Evolutionary conservation across 2,113 vertebrate genomes (phyloP).

Genomic region (Solea senegalensis): DNA sequence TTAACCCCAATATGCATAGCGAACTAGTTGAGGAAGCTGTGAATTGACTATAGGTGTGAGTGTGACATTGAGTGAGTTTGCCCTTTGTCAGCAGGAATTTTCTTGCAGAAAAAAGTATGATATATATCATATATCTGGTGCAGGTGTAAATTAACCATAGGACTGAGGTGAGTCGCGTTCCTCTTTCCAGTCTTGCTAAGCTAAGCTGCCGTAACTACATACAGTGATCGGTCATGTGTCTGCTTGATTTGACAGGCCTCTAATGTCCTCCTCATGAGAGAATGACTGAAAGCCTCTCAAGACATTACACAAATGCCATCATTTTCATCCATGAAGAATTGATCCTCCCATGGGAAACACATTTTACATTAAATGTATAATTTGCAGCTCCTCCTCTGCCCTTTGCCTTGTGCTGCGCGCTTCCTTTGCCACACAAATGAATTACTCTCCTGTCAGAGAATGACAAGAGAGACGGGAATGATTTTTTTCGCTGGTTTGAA

Average conservation of each 20-base stretch:
- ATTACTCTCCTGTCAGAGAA: constrained; percentile 21
- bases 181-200: no score
- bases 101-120: no score
- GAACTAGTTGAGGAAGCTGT: no score
- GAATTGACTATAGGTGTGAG: no score
- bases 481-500: constrained; percentile 27
- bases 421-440: constrained; percentile 17
- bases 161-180: no score
- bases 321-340: constrained; percentile 13
- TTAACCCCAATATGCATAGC: no score
- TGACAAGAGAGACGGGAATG: constrained; percentile 13
- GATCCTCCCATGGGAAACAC: constrained; percentile 28
- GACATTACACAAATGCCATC: constrained; percentile 17
- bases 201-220: no score
- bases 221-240: not conserved
- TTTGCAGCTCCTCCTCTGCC: constrained; percentile 8
- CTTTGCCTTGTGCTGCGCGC: constrained; percentile 18
- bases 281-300: constrained; percentile 11
- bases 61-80: no score
- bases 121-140: no score
- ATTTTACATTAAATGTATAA: constrained; percentile 23
- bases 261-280: not conserved
- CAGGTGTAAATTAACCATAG: no score
- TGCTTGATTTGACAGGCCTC: not conserved
- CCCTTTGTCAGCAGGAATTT: no score